Evolutionary conservation across 2,888 invertebrate species (phyloP), one percentile per base, ranked within the genome.

Genomic region (Candidula unifasciata): DNA sequence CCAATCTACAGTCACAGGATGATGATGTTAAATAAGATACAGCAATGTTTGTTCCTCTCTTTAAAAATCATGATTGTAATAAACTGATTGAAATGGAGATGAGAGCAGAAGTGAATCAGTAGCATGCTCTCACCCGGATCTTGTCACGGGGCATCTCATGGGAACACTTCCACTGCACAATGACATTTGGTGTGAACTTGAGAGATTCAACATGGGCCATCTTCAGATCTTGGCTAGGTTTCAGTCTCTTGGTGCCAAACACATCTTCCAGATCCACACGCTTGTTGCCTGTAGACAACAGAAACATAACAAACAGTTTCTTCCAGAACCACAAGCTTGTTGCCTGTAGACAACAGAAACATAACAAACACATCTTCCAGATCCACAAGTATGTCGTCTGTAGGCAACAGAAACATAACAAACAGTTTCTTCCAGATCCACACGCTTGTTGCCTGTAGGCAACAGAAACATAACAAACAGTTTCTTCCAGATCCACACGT

Each of bases 171-270:
- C 93, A 89, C 66, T 90, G 88, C 8, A 93, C 89, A 77, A 93
- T 92, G 24, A 91, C 91, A 84, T 89, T 89, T 27, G 91, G 88
- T 21, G 88, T 86, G 88, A 91, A 91, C 85, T 92, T 89, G 24
- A 92, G 87, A 35, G 71, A 57, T 33, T 81, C 78, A 3, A 80
- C 54, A 71, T 81, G 77, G 0, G 82, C 84, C 78, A 84, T 71
- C 44, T 82, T 84, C 60, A 81, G 44, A 18, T 86, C 86, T 35
- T 69, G 69, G 30, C 80, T 80, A 21, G 80, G 76, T 57, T 80
- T 84, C n/a, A 84, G 74, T 8, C 80, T 74, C 54, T 84, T 84
- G n/a, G 80, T 84, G 13, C 84, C 84, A 84, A 84, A 84, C 6
- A 84, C 84, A 81, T 84, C 80, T 27, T 79, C 73, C n/a, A 84